Percentiles rank a stretch among this genome's conserved stretches.
Evolutionary conservation across 2,797 vertebrate species (phyloP).

Genomic region (Falco peregrinus): DNA sequence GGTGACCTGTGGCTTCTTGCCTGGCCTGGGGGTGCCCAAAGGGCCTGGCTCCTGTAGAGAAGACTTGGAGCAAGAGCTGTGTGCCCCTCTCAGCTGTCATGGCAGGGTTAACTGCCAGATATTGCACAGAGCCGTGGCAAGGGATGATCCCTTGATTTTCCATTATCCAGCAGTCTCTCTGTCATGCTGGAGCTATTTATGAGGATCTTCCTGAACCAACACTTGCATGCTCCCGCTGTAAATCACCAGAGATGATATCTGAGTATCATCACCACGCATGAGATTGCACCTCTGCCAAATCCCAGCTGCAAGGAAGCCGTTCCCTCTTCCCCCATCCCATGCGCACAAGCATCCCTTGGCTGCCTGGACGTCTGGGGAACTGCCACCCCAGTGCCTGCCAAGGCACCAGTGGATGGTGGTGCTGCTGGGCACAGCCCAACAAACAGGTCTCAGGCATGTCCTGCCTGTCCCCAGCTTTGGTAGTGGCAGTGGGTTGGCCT

Average conservation of each 20-base stretch:
- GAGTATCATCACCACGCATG: constrained; percentile 38
- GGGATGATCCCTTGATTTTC: constrained; percentile 28
- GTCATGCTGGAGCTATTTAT: constrained; percentile 40
- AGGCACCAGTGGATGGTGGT: neutral
- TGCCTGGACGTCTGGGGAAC: fast-evolving
- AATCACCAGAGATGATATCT: constrained; percentile 60
- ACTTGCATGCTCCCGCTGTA: neutral
- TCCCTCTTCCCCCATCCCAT: neutral
- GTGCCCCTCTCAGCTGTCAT: neutral
- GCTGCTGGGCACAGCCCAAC: neutral
- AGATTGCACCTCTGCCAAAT: constrained; percentile 18
- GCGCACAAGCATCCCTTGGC: neutral
- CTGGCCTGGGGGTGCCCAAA: neutral
- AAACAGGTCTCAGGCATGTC: fast-evolving
- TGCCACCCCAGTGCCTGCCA: fast-evolving
- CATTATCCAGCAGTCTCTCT: constrained; percentile 50
- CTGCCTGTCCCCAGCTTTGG: neutral
- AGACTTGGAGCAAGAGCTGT: neutral
- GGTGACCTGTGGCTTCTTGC: neutral
- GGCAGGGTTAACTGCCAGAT: neutral
- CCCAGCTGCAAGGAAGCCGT: constrained; percentile 21
- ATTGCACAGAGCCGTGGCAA: neutral
- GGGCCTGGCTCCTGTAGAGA: neutral
- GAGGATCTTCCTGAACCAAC: constrained; percentile 36
- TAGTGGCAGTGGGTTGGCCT: neutral